phyloP scores from a whole-genome alignment of 2,888 invertebrate genomes.

The Galerucella calmariensis region DNA sequence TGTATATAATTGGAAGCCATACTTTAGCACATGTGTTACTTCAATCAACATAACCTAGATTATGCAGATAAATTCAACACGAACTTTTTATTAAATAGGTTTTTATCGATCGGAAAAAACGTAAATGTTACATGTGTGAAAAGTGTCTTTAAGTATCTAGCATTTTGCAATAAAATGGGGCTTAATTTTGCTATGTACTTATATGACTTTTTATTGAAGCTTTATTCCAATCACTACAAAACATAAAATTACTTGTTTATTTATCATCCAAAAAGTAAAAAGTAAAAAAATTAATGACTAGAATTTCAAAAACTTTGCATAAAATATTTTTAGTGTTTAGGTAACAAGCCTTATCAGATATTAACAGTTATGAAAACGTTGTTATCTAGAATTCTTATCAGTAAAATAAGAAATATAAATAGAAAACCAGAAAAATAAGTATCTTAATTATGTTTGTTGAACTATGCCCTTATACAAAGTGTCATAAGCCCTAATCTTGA shows the following conservation, averaged over 20 bases:
- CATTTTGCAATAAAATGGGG: neutral
- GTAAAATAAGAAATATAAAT: neutral
- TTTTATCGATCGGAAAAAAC: conserved; percentile 1
- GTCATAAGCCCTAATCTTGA: neutral
- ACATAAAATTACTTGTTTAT: too few relatives aligned
- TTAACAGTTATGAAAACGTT: neutral
- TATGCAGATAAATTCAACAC: conserved; percentile 5
- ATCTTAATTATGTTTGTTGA: neutral
- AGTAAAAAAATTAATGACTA: too few relatives aligned
- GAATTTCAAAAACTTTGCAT: too few relatives aligned
- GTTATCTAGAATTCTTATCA: neutral
- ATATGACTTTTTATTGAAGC: too few relatives aligned
- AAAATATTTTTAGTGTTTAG: too few relatives aligned
- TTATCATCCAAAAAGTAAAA: too few relatives aligned
- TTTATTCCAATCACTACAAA: too few relatives aligned
- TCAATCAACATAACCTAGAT: conserved; percentile 8
- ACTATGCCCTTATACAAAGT: neutral
- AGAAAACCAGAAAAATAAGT: neutral
- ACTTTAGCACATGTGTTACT: neutral
- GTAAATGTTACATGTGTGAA: neutral
- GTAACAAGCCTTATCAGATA: neutral
- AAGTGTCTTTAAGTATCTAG: neutral
- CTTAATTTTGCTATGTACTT: too few relatives aligned
- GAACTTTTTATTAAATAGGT: neutral
- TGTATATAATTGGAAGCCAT: neutral